Base-by-base conservation (phyloP, 2,113 vertebrate genomes). In the Pachycephala philippinensis region DNA sequence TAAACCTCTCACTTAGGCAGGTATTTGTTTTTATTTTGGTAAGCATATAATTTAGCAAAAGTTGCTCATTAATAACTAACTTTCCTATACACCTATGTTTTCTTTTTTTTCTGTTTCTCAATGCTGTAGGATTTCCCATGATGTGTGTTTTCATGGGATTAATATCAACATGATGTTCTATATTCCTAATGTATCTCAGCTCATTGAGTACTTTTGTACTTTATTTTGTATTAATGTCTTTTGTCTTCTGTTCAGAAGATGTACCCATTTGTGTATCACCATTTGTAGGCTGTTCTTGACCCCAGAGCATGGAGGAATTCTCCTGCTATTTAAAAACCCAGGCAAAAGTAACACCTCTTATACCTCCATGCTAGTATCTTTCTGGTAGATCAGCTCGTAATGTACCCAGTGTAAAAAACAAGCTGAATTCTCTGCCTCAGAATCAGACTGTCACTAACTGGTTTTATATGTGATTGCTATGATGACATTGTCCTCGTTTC, bases 401-500 rank as follows among this genome's bases (percentile, higher is more conserved):
- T 75, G 44, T 30, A 24, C 31, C 44, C 24, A 44, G 22, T 52
- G 60, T 49, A 87, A 17, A 71, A 79, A 75, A 37, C 80, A 84
- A 84, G 28, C 26, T 87, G 80, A 81, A 81, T 63, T 70, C 37
- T 92, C n/a, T 78, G 70, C 86, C 75, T 84, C 66, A 54, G 57
- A 69, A 84, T 71, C 57, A 64, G 69, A 49, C 30, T 68, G 60
- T 81, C 65, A 53, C 66, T 92, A 95, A 94, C 76, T 84, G 68
- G 40, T 82, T 95, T 91, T 91, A 39, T 89, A 68, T 77, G 49
- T 89, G 52, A 77, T 93, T 88, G 45, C 54, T 85, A 45, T 49
- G 84, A 93, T 92, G 93, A 60, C 33, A 81, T 30, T 81, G 89
- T 35, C 64, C 84, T 96, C 28, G 52, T 91, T 95, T 92, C 56